phyloP scores from a whole-genome alignment of 2,797 vertebrate species.

The Furcifer pardalis region DNA sequence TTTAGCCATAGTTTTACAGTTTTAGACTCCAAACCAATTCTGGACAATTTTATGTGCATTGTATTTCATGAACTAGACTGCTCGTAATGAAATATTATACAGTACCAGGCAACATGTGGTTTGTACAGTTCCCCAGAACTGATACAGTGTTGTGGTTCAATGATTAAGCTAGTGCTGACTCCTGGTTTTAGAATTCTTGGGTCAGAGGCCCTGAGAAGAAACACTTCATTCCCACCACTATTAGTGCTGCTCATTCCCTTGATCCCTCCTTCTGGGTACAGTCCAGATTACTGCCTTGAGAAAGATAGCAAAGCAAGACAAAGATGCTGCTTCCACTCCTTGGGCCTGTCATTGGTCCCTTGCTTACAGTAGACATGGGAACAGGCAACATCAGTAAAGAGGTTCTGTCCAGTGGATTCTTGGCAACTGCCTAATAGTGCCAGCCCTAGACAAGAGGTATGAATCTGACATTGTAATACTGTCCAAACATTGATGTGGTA shows the following conservation, averaged over 20 bases:
- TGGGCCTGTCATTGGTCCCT: neutral
- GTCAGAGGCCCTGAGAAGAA: neutral
- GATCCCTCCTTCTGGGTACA: neutral
- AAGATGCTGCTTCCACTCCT: neutral
- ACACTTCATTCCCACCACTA: neutral
- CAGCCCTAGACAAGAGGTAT: too few species aligned
- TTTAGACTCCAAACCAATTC: too few species aligned
- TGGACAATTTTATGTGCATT: too few species aligned
- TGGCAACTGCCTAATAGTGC: too few species aligned
- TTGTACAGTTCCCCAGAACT: too few species aligned
- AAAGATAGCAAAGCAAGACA: neutral
- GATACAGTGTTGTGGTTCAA: neutral
- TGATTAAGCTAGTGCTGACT: neutral
- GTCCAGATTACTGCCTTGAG: neutral
- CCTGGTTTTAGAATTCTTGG: neutral
- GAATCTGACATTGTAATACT: too few species aligned
- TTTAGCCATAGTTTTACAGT: too few species aligned
- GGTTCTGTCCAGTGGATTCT: too few species aligned
- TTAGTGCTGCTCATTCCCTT: neutral
- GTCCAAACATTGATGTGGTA: too few species aligned
- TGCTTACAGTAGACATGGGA: neutral
- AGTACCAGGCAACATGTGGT: too few species aligned
- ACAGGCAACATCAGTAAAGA: neutral
- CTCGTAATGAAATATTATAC: too few species aligned
- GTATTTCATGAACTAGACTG: too few species aligned